Conservation (phyloP, 2,797 vertebrate species). For the Ambastaia sidthimunki region DNA sequence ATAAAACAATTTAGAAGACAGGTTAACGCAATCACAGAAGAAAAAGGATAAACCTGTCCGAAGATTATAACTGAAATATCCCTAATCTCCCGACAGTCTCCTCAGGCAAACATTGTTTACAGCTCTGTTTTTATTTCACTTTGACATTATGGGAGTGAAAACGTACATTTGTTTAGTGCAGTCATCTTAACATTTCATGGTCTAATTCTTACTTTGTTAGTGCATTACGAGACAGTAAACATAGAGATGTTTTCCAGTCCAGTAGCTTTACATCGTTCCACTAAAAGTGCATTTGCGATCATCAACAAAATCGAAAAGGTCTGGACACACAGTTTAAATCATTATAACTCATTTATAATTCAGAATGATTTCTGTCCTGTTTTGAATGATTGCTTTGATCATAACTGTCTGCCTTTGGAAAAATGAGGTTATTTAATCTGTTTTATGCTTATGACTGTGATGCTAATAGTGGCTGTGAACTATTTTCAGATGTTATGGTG, state of each 20-base stretch:
- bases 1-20: not conserved
- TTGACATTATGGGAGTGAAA: not conserved
- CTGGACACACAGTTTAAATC: constrained; percentile 18
- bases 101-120: constrained; percentile 5
- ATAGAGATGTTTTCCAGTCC: not conserved
- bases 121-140: constrained; percentile 14
- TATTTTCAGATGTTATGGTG: constrained; percentile 62
- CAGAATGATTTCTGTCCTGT: not conserved
- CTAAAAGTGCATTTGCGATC: constrained; percentile 22
- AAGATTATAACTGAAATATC: not conserved
- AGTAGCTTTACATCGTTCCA: not conserved
- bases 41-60: not conserved
- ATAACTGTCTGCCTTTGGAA: constrained; percentile 5
- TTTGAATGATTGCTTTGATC: constrained; percentile 4
- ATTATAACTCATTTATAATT: constrained; percentile 32
- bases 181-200: not conserved
- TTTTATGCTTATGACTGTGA: constrained; percentile 30
- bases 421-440: constrained; percentile 24
- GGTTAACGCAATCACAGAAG: not conserved
- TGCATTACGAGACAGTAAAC: not conserved
- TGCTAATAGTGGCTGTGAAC: constrained; percentile 9
- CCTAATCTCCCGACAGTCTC: constrained; percentile 2
- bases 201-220: not conserved
- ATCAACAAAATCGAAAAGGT: not conserved
- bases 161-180: not conserved